Conservation (phyloP, 2,888 invertebrate genomes). For the Platerodrilus igneus region DNA sequence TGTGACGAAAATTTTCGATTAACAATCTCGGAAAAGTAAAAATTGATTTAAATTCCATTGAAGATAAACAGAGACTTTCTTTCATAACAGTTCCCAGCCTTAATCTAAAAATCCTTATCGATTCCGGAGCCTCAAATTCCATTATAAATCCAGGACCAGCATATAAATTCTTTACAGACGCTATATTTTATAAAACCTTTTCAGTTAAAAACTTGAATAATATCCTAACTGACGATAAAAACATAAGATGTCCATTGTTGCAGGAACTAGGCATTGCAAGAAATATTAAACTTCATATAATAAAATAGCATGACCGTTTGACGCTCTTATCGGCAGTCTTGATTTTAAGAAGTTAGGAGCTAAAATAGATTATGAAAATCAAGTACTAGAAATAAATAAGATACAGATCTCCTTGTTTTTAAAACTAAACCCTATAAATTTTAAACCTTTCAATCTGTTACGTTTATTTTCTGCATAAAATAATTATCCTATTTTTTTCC, state of each 20-base stretch:
- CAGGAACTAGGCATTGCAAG: neutral
- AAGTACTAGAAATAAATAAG: neutral
- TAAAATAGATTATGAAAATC: neutral
- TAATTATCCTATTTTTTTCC: no score
- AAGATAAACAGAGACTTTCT: no score
- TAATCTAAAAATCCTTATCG: neutral
- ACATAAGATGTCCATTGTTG: neutral
- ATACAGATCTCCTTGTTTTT: neutral
- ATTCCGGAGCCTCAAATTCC: no score
- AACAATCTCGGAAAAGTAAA: no score
- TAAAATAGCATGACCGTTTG: constrained; percentile 1
- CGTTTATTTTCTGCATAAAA: no score
- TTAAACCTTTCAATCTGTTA: no score
- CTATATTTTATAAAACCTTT: neutral
- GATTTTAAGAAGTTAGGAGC: constrained; percentile 1
- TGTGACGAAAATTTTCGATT: no score
- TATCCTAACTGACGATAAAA: neutral
- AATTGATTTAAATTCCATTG: no score
- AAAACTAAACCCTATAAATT: no score
- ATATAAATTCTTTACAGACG: neutral
- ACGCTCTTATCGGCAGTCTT: neutral
- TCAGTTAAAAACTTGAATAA: neutral
- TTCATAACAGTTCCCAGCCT: no score
- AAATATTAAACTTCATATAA: neutral
- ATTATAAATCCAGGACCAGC: no score